These are phyloP conservation scores for Dugesia japonica DNA, from an alignment of 2,888 invertebrate genomes.

Conservation along the genomic window DNA sequence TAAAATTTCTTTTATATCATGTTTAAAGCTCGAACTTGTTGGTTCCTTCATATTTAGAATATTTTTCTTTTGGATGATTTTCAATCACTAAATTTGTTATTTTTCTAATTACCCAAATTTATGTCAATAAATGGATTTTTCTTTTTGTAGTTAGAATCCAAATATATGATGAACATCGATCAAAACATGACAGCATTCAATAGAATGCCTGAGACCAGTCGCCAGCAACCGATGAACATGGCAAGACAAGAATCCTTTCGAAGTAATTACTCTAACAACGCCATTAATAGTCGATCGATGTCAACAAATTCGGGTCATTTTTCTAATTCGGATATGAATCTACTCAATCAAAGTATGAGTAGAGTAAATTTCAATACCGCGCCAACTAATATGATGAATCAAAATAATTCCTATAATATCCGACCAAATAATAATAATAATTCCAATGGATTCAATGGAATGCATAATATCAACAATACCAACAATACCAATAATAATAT, in stretches of 20 bases:
- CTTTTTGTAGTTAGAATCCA: not conserved
- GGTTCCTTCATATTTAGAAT: too few relatives aligned
- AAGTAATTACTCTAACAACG: not conserved
- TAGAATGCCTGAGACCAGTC: not conserved
- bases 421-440: not conserved
- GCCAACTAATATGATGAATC: not conserved
- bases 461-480: not conserved
- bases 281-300: not conserved
- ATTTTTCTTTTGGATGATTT: too few relatives aligned
- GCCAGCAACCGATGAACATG: not conserved
- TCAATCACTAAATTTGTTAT: too few relatives aligned
- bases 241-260: not conserved
- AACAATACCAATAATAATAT: too few relatives aligned
- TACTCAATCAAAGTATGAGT: not conserved
- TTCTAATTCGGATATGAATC: not conserved
- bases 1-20: too few relatives aligned
- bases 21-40: too few relatives aligned
- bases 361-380: not conserved
- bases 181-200: conserved; percentile 11
- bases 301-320: not conserved
- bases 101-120: too few relatives aligned
- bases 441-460: not conserved
- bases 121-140: too few relatives aligned
- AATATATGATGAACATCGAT: not conserved
- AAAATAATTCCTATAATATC: conserved; percentile 8